Conservation (phyloP, 2,113 vertebrate species). For the Apeltes quadracus region DNA sequence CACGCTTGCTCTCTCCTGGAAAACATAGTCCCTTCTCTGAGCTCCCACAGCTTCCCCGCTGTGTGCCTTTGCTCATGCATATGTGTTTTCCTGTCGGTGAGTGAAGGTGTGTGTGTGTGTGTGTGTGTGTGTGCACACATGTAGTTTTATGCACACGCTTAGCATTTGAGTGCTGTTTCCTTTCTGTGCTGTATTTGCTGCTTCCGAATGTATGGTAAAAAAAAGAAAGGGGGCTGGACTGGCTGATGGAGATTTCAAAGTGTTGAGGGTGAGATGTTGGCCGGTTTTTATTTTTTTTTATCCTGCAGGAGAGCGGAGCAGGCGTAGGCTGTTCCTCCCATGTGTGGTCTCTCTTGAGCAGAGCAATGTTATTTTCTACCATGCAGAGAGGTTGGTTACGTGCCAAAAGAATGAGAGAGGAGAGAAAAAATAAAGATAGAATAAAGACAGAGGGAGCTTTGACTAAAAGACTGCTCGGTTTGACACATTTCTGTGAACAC, state of each 20-base stretch:
- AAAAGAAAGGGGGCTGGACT: constrained; percentile 42
- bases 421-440: constrained; percentile 64
- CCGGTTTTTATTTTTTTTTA: constrained; percentile 54
- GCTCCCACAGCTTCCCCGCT: constrained; percentile 46
- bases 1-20: constrained; percentile 35
- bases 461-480: constrained; percentile 59
- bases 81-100: constrained; percentile 26
- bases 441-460: constrained; percentile 58
- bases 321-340: constrained; percentile 74
- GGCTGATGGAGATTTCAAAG: constrained; percentile 65
- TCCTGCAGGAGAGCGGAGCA: constrained; percentile 70
- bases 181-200: constrained; percentile 45
- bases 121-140: constrained; percentile 12
- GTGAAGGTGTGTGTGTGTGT: background rate
- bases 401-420: constrained; percentile 62
- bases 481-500: constrained; percentile 69
- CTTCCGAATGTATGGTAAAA: constrained; percentile 51
- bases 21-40: constrained; percentile 46
- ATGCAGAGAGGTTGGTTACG: constrained; percentile 65
- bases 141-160: constrained; percentile 45
- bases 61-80: constrained; percentile 17
- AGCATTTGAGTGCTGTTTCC: constrained; percentile 36
- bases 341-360: constrained; percentile 71
- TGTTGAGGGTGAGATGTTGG: constrained; percentile 55
- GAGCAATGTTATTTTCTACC: constrained; percentile 74